phyloP scores from a whole-genome alignment of 2,888 invertebrate species.

The Rapana venosa region DNA sequence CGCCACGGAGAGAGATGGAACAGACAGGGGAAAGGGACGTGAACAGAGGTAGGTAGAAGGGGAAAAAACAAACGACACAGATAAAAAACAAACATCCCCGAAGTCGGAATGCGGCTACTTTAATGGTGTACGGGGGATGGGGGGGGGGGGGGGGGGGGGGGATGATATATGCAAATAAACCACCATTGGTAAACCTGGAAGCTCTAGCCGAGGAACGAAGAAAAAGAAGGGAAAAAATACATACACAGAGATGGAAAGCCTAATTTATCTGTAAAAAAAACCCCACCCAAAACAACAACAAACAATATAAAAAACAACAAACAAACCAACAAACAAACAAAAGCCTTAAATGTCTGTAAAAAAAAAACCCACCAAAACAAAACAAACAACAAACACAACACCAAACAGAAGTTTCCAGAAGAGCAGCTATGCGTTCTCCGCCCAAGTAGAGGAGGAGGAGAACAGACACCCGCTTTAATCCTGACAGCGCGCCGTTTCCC shows the following conservation, averaged over 20 bases:
- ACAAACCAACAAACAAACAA: background rate
- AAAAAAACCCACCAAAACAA: background rate
- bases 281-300: background rate
- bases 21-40: slow-evolving; percentile 20
- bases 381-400: background rate
- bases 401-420: background rate
- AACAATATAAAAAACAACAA: background rate
- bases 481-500: too few relatives aligned
- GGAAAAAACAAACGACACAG: background rate
- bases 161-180: background rate
- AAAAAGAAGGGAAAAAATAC: background rate
- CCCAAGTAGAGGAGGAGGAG: too few relatives aligned
- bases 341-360: background rate
- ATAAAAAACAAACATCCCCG: background rate
- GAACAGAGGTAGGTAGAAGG: background rate
- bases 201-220: background rate
- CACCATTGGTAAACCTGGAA: background rate
- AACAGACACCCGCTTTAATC: too few relatives aligned
- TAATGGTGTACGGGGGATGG: too few relatives aligned
- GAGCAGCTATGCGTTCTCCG: too few relatives aligned
- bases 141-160: too few relatives aligned
- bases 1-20: slow-evolving; percentile 33
- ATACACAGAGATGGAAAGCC: background rate
- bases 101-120: too few relatives aligned
- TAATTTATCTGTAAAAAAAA: background rate